Base-by-base conservation (phyloP, 2,888 invertebrate genomes). In the Noctua janthe region DNA sequence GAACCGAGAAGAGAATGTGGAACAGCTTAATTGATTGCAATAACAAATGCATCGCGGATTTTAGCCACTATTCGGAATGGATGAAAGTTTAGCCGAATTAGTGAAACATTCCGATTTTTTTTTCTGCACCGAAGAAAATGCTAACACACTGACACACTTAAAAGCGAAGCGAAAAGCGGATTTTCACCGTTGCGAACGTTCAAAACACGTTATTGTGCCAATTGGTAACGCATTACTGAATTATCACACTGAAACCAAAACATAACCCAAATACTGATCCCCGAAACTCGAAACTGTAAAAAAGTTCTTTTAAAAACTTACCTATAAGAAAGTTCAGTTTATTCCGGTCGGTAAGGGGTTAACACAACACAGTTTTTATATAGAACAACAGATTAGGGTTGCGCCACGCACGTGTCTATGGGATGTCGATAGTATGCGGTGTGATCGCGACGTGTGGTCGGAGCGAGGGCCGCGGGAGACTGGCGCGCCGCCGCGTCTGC, bases 401-500 rank as follows among this genome's bases (percentile, higher is more conserved):
- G 96, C 93, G 94, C 93, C 93, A 94, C 95, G 95, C 96, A 96
- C 96, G 97, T 96, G 97, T 95, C 93, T 64, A 84, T 78, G 93
- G 90, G 95, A 95, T 96, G 96, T 95, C 93, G 94, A 90, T 91
- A 90, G 89, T 90, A 88, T 87, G 83, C 85, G 73, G 85, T 84
- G 90, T 84, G 82, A 49, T 88, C 93, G 94, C 94, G 95, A 94
- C 96, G 96, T 95, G 95, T 92, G 92, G 91, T 94, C 94, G 91
- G 89, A 90, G 92, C 94, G 94, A 91, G 87, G 93, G 93, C 92
- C 96, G 96, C 95, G 96, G 91, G 93, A 94, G 95, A 96, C 97
- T 97, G 96, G 94, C 96, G 96, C 97, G 96, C 96, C 97, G 95
- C 93, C 91, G 94, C 94, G 97, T 97, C 97, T 96, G 93, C 93